Evolutionary conservation across 37 sponge, comb jelly and placozoan genomes (phyloP), one percentile per base, ranked within the genome.

Genomic region (Lycopodina hypogea): DNA sequence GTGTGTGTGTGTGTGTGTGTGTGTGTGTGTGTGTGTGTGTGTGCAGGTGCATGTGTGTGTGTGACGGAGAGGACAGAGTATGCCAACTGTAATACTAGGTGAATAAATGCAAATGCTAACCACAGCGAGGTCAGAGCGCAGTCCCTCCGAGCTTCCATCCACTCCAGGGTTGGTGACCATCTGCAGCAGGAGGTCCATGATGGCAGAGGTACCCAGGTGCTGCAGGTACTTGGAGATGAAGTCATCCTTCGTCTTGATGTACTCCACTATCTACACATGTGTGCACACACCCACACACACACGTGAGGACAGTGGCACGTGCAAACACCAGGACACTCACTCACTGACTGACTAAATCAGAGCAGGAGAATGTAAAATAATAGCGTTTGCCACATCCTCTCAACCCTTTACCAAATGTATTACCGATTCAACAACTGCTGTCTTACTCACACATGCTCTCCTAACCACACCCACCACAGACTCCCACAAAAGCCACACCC

Each of bases 151-250:
- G 61, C 61, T 60, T 29, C 24, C 61, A 7, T 60, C 61, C 12
- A 17, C 61, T 2, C 12, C 30, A 29, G 89, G 86, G 18, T 76
- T 78, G 22, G 86, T 78, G 52, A 92, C 80, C 86, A 92, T 88
- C 55, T 88, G 89, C n/a, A 92, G 78, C 4, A 92, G 78, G 23
- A 92, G 86, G 55, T 95, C 95, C 89, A 84, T 92, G 37, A 95
- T 89, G 32, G 95, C 95, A 24, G 95, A 95, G 6, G 95, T 95
- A 51, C 89, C 86, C 22, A 95, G 76, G 74, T 95, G 95, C 26
- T 39, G n/a, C 17, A 95, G 68, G 62, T 92, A 86, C 40, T 40
- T 48, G 55, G 66, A 23, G 2, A 92, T 8, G 38, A 90, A 86
- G 60, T 76, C 81, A 6, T 77, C 81, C 36, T 61, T 75, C 37